Evolutionary conservation across 2,888 invertebrate genomes (phyloP), one percentile per base, ranked within the genome.

Genomic region (Eumacrocentrus americanus): DNA sequence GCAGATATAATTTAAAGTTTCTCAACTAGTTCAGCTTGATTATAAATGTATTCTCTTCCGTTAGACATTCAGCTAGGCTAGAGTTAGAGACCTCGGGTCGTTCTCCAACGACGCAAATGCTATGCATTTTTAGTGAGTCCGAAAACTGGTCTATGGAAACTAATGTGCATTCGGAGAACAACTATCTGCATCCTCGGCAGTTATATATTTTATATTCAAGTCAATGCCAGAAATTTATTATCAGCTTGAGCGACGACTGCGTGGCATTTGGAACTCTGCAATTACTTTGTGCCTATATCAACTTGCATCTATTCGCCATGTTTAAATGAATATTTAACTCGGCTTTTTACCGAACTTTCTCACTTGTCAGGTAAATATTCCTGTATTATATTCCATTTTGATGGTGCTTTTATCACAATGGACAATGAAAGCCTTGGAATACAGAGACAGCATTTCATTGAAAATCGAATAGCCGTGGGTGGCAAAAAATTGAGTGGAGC

Each of bases 1-100:
- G 59, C 69, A 68, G 67, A 72, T 75, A 75, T 74, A 77, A 78
- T 78, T 77, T 76, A 72, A 78, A 78, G 71, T 78, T 78, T 71
- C 73, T 70, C 70, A 76, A 73, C 72, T 70, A 66, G 67, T 66
- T 63, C 55, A 44, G 69, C 68, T 76, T 71, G 75, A 78, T 78
- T 72, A 77, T 72, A 65, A 69, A 78, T 74, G 70, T 68, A 70
- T 71, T 73, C 69, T 61, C 65, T 62, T 56, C 64, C 67, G 72
- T 73, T 71, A 70, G 68, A 70, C 70, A 76, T 72, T 69, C 66
- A 68, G 63, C 56, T 50, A 46, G 23, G 46, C 23, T 22, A 55
- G 65, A 57, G 62, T 58, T 37, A 50, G 25, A 23, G 54, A 60
- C 48, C 42, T 42, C 14, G n/a, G n/a, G 38, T 47, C 46, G 46